Conservation (phyloP, 2,113 vertebrate species). For the Carlito syrichta region DNA sequence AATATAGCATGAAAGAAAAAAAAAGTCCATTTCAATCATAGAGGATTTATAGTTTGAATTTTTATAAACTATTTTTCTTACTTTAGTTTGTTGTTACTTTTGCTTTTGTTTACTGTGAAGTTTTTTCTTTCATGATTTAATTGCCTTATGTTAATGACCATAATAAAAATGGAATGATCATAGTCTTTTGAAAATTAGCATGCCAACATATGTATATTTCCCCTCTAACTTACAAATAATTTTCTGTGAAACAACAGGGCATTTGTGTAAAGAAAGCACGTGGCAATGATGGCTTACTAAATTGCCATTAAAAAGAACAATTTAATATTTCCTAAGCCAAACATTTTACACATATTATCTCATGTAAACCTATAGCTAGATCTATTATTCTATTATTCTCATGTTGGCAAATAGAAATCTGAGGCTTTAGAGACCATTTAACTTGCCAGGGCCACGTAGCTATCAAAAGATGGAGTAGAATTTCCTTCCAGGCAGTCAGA, state of each 20-base stretch:
- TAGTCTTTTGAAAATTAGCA: neutral
- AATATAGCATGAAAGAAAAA: neutral
- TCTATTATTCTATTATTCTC: neutral
- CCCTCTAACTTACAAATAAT: neutral
- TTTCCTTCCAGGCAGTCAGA: neutral
- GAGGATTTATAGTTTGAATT: neutral
- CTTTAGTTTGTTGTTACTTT: neutral
- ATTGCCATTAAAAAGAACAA: neutral
- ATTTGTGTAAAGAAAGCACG: neutral
- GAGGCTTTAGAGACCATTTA: neutral
- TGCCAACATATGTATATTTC: neutral
- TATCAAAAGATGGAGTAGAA: neutral
- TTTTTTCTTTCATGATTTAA: neutral
- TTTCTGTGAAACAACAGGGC: neutral
- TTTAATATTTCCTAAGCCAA: neutral
- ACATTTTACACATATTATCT: neutral
- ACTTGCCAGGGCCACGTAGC: neutral
- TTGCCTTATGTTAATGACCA: neutral
- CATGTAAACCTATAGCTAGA: neutral
- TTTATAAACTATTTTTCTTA: neutral
- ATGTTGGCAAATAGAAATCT: neutral
- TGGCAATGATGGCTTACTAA: neutral
- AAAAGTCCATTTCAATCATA: neutral
- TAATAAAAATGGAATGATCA: neutral
- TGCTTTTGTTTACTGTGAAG: neutral